Evolutionary conservation across 1,140 invertebrate species (phyloP), one percentile per base, ranked within the genome.

Genomic region (Protaetia brevitarsis): DNA sequence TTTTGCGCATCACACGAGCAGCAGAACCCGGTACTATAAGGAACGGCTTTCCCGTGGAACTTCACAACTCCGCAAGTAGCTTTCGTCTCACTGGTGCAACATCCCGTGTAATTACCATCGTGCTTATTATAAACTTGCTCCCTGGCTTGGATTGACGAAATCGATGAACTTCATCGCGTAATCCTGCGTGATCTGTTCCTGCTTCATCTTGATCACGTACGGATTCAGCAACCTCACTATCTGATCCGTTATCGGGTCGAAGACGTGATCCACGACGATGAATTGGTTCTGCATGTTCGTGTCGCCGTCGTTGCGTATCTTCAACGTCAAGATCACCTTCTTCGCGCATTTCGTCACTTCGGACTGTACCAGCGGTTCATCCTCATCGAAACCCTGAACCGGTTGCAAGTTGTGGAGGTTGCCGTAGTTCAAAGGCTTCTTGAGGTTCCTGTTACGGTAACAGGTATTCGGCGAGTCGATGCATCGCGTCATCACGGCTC

Each of bases 11-110:
- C 73, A 67, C 81, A 82, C 27, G 80, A 80, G 68, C 81, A 82
- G 67, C 81, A 83, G 70, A 82, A 82, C 7, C 82, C 82, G 62
- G 79, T 72, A 67, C 81, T 82, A 60, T 76, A 80, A 0, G 78
- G 79, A 10, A 76, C 51, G 4, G 73, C 69, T 58, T 78, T 69
- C 1, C 76, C 77, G 8, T 76, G 69, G 37, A 74, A 74, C 23
- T 74, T 70, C n/a, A 78, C 72, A 34, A 70, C 37, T 3, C 78
- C 78, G 60, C 82, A 82, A n/a, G 80, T 82, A 0, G 81, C 75
- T 13, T 76, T 73, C 5, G 72, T 65, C 5, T 31, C 37, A 3
- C 65, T 65, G 1, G 74, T 74, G 34, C 75, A 73, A 67, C 82
- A 83, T 1, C 80, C 80, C 3, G 71, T 78, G 63, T 74, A 81